Evolutionary conservation across 2,113 vertebrate genomes (phyloP).

Genomic region (Tetrax tetrax): DNA sequence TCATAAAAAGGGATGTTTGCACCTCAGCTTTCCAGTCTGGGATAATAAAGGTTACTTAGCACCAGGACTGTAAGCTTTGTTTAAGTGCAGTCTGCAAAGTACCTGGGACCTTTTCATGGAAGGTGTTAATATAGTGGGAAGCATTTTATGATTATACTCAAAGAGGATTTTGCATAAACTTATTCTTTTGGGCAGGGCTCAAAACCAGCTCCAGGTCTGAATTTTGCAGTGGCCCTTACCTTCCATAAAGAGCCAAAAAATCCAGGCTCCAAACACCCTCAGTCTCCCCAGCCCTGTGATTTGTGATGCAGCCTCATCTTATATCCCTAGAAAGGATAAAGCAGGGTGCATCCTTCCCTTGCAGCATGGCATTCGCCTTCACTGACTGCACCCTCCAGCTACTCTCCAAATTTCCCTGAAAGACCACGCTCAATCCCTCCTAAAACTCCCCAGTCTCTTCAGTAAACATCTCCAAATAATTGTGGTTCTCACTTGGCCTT

Average conservation of each 20-base stretch:
- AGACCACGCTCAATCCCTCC: neutral
- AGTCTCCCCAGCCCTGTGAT: neutral
- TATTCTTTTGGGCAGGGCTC: neutral
- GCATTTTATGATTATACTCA: neutral
- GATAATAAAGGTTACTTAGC: neutral
- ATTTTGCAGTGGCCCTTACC: neutral
- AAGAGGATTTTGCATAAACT: neutral
- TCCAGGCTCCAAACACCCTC: neutral
- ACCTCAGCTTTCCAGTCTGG: conserved; percentile 9
- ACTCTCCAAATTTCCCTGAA: neutral
- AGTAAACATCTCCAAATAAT: neutral
- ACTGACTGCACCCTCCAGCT: neutral
- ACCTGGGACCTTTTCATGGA: neutral
- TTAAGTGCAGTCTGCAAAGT: neutral
- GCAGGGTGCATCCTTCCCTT: neutral
- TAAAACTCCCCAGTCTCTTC: neutral
- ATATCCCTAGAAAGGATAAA: neutral
- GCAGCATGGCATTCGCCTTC: neutral
- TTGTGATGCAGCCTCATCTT: neutral
- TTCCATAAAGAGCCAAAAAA: neutral
- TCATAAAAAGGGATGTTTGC: conserved; percentile 39
- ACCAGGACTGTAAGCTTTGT: neutral
- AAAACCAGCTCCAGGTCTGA: neutral
- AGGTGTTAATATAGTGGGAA: neutral
- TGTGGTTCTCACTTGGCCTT: neutral